Conservation (phyloP, 2,113 vertebrate species). For the Excalfactoria chinensis region DNA sequence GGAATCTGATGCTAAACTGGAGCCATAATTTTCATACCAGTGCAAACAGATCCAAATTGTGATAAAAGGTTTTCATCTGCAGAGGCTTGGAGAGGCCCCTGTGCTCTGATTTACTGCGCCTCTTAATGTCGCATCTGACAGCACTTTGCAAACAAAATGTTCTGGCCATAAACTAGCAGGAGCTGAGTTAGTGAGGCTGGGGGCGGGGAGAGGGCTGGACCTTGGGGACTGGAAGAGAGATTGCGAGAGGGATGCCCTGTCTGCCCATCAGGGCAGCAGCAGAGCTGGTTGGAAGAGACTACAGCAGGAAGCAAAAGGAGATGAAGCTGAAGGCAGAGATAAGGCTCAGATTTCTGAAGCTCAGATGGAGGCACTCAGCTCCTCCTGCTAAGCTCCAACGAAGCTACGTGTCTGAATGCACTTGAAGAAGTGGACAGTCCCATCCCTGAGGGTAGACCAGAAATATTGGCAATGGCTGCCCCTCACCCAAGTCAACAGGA, state of each 20-base stretch:
- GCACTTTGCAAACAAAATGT: constrained; percentile 72
- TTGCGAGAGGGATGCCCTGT: not conserved
- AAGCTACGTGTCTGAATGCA: not conserved
- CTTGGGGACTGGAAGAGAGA: not conserved
- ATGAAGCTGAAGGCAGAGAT: not conserved
- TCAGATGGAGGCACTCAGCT: not conserved
- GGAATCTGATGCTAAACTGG: constrained; percentile 71
- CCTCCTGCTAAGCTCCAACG: accelerated
- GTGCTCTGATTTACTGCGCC: constrained; percentile 69
- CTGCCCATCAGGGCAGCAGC: accelerated
- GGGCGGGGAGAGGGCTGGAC: not conserved
- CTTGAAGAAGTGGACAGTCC: accelerated
- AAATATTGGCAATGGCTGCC: accelerated
- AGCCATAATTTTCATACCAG: constrained; percentile 76
- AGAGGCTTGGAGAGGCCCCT: constrained; percentile 59
- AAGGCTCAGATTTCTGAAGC: not conserved
- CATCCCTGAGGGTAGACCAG: not conserved
- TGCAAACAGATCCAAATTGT: constrained; percentile 77
- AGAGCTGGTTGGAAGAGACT: not conserved
- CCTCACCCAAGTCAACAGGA: accelerated
- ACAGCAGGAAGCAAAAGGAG: not conserved
- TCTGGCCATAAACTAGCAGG: constrained; percentile 59
- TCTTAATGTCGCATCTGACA: constrained; percentile 75
- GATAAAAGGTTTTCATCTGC: constrained; percentile 78
- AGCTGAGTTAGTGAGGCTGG: not conserved